A percentile compares a stretch with the other conserved stretches of the same genome.
Evolutionary conservation across 2,113 vertebrate genomes (phyloP).

Genomic region (Salvelinus namaycush): DNA sequence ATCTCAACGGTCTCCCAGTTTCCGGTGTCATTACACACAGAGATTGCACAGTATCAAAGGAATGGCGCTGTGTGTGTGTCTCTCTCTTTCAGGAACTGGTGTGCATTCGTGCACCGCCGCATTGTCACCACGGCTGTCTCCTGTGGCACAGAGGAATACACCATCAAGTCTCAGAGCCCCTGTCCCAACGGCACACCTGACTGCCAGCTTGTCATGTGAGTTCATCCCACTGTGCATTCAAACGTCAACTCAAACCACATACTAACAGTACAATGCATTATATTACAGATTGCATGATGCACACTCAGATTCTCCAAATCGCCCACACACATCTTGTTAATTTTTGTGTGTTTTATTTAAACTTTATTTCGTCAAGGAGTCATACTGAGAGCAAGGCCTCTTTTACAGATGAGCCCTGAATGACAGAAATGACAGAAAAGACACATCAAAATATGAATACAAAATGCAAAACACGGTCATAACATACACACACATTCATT

Average conservation of each 20-base stretch:
- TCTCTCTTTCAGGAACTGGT: constrained; percentile 82
- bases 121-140: constrained; percentile 67
- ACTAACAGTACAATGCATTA: neutral
- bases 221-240: neutral
- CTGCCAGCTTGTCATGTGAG: constrained; percentile 78
- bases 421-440: too few relatives aligned
- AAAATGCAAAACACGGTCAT: too few relatives aligned
- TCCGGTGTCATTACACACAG: neutral
- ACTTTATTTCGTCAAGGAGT: too few relatives aligned
- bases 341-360: too few relatives aligned
- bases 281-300: neutral
- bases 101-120: constrained; percentile 73
- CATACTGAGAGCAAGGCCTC: too few relatives aligned
- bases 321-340: too few relatives aligned
- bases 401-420: too few relatives aligned
- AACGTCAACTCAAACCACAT: neutral
- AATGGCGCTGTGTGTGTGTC: neutral
- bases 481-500: too few relatives aligned
- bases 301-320: too few relatives aligned
- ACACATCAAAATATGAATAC: too few relatives aligned
- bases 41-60: neutral
- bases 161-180: constrained; percentile 78
- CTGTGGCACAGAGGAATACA: constrained; percentile 83
- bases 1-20: neutral
- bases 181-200: constrained; percentile 73